Base-by-base conservation (phyloP, 2,113 vertebrate species). In the Otis tarda region DNA sequence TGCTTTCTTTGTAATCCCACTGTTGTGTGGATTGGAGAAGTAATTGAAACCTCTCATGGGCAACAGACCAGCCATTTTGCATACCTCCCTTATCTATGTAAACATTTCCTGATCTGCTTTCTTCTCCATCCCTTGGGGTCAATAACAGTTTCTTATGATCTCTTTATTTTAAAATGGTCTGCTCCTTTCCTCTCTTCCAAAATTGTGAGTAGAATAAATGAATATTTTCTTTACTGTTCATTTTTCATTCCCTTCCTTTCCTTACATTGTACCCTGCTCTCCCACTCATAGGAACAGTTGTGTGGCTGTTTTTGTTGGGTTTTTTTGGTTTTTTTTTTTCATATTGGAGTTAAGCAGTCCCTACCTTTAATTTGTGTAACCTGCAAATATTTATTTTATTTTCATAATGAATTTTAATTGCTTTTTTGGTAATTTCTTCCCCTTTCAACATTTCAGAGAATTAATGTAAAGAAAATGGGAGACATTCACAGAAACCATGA, bases 71-170 rank as follows among this genome's bases (percentile, higher is more conserved):
- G 60, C n/a, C n/a, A 77, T 87, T 89, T 93, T 93, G 27, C 83
- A 84, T 96, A 94, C 91, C 87, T 95, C 55, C n/a, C 80, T 96
- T 97, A 91, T 95, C 93, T 97, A 24, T n/a, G 45, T 68, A 91
- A 96, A 86, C 73, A 94, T 89, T 96, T 97, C 83, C 94, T 94
- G 73, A 93, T 95, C 60, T 96, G 55, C 80, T 95, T 95, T 91
- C 87, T 81, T 94, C 79, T 59, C 47, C 31, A 56, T 94, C 76
- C 68, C 61, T 88, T 84, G 97, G 87, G 83, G 9, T 96, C 81
- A 85, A 87, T 91, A 89, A 61, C 8, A 83, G 30, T 95, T 90
- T 87, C 64, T 56, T 94, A 64, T 81, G 69, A 95, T 96, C 49
- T 93, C 81, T 94, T 88, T 81, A 74, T 87, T 95, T 95, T 78